Evolutionary conservation across 2,113 vertebrate species (phyloP).

Genomic region (Gadus macrocephalus): DNA sequence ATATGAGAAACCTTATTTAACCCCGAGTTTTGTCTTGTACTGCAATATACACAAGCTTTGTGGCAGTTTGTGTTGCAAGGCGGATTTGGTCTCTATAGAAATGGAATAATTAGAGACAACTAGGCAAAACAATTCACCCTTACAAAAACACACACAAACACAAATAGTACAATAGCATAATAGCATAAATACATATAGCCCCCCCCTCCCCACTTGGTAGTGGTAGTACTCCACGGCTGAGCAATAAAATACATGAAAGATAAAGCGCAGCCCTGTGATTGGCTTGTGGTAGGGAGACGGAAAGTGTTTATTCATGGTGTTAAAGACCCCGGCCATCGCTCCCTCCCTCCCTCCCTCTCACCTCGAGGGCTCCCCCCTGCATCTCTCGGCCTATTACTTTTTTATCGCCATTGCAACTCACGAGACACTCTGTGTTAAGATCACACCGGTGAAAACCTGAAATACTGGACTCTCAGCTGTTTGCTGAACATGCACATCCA

Average conservation of each 20-base stretch:
- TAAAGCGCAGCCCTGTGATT: neutral
- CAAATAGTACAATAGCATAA: too few species aligned
- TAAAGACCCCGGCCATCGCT: conserved; percentile 41
- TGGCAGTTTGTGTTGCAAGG: too few species aligned
- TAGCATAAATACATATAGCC: neutral
- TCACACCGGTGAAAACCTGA: neutral
- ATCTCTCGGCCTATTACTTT: conserved; percentile 54
- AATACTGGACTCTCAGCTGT: too few species aligned
- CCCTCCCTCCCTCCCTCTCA: neutral
- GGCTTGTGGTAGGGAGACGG: neutral
- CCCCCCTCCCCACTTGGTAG: neutral
- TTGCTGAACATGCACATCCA: neutral
- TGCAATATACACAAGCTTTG: too few species aligned
- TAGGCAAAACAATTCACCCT: neutral
- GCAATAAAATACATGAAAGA: conserved; percentile 8
- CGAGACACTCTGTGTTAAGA: conserved; percentile 42
- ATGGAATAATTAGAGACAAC: neutral
- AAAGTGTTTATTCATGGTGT: conserved; percentile 49
- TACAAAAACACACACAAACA: too few species aligned
- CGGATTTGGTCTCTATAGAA: neutral
- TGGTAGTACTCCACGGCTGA: neutral
- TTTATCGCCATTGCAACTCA: conserved; percentile 60
- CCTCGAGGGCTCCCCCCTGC: conserved; percentile 33
- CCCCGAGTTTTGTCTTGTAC: too few species aligned
- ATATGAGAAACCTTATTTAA: too few species aligned